Evolutionary conservation across 1,140 invertebrate species (phyloP).

Genomic region (Conus ventricosus): DNA sequence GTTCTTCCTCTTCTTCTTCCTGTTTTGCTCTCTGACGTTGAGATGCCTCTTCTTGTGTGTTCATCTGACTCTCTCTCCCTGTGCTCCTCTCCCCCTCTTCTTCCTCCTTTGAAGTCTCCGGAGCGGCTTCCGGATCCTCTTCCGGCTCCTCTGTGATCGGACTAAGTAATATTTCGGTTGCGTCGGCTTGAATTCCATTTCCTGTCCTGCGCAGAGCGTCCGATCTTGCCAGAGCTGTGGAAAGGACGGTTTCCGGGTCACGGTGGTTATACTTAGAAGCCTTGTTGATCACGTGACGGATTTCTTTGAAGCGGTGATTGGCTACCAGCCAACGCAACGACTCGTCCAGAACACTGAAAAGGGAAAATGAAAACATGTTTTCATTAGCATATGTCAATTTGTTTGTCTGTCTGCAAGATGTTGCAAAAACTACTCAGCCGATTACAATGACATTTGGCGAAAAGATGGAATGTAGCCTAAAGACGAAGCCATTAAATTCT

Average conservation of each 20-base stretch:
- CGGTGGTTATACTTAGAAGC: constrained; percentile 57
- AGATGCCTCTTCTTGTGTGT: not conserved
- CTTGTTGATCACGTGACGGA: constrained; percentile 53
- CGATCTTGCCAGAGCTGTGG: constrained; percentile 3
- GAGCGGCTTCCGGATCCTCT: not conserved
- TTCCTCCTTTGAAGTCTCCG: not conserved
- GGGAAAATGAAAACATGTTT: not conserved
- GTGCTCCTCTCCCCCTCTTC: not conserved
- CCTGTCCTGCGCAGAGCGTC: not conserved
- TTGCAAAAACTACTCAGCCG: too few relatives aligned
- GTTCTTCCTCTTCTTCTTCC: not conserved
- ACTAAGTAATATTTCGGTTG: not conserved
- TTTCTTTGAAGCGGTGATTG: constrained; percentile 44
- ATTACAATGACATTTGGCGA: too few relatives aligned
- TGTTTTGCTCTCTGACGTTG: not conserved
- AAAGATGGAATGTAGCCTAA: too few relatives aligned
- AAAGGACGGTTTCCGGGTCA: constrained; percentile 38
- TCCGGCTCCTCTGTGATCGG: not conserved
- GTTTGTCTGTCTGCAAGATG: too few relatives aligned
- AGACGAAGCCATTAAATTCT: too few relatives aligned
- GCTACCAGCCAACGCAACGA: constrained; percentile 63
- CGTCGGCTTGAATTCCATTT: not conserved
- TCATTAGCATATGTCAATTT: too few relatives aligned
- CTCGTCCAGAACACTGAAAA: constrained; percentile 60
- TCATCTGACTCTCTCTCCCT: not conserved